These are phyloP conservation scores for Phorcus lineatus DNA, from an alignment of 2,888 invertebrate genomes.

Conservation along the genomic window DNA sequence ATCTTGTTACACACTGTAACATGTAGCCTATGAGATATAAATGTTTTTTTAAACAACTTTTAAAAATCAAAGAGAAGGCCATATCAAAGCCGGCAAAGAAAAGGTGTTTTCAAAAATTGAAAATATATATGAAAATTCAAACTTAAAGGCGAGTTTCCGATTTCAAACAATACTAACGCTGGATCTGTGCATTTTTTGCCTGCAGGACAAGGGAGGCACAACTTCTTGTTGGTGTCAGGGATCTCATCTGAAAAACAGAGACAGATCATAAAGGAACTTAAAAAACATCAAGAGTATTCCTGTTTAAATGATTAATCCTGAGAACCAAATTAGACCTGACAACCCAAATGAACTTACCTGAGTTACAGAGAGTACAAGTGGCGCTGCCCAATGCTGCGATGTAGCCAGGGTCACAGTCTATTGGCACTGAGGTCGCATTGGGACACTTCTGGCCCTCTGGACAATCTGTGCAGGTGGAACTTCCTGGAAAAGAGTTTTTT, in stretches of 20 bases:
- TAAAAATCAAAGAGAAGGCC: too few species aligned
- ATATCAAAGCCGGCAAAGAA: too few species aligned
- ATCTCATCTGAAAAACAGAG: slow-evolving; percentile 53
- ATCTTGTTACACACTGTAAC: too few species aligned
- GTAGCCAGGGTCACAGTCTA: slow-evolving; percentile 59
- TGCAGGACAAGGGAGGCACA: slow-evolving; percentile 66
- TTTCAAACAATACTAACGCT: slow-evolving; percentile 53
- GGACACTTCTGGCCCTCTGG: slow-evolving; percentile 67
- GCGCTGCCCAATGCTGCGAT: slow-evolving; percentile 62
- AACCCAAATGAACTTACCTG: slow-evolving; percentile 46
- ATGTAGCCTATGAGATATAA: too few species aligned
- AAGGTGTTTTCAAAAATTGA: too few species aligned
- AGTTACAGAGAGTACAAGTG: slow-evolving; percentile 69
- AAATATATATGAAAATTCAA: too few species aligned
- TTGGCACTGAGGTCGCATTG: slow-evolving; percentile 52
- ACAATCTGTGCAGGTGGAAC: slow-evolving; percentile 55
- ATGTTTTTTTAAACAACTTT: too few species aligned
- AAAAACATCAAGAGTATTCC: background rate
- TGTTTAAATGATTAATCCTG: too few species aligned
- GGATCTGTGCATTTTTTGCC: slow-evolving; percentile 66
- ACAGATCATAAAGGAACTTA: background rate
- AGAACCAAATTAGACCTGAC: too few species aligned
- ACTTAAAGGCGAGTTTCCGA: too few species aligned
- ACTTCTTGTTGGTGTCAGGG: slow-evolving; percentile 46
- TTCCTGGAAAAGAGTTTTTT: slow-evolving; percentile 19